phyloP scores from a whole-genome alignment of 2,888 invertebrate species.

The Pristionchus entomophagus region DNA sequence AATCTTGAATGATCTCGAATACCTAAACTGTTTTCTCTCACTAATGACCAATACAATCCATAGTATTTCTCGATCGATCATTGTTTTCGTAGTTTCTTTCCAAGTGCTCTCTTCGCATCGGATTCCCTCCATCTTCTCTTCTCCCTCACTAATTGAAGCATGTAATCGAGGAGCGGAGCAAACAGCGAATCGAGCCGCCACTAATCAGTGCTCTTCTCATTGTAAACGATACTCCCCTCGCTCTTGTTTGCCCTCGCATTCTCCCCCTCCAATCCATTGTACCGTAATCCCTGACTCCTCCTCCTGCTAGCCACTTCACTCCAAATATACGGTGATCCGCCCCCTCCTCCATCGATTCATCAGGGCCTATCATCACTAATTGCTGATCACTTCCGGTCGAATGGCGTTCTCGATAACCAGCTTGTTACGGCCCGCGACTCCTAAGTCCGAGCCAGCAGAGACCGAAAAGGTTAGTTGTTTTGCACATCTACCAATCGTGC shows the following conservation, averaged over 20 bases:
- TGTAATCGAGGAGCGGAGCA: constrained; percentile 32
- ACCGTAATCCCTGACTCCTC: constrained; percentile 32
- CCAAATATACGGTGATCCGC: constrained; percentile 10
- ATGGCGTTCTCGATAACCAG: constrained; percentile 46
- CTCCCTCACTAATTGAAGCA: constrained; percentile 40
- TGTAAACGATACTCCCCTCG: constrained; percentile 39
- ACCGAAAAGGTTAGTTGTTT: neutral
- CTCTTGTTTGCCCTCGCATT: neutral
- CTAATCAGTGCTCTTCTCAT: constrained; percentile 47
- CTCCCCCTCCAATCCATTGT: constrained; percentile 11
- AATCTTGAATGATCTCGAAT: neutral
- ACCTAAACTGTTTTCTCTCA: too few relatives aligned
- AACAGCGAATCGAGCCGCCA: constrained; percentile 16
- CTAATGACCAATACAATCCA: too few relatives aligned
- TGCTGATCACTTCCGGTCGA: neutral
- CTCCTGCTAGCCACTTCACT: constrained; percentile 21
- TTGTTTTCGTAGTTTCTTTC: neutral
- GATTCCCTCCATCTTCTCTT: constrained; percentile 4
- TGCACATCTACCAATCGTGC: too few relatives aligned
- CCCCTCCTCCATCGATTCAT: neutral
- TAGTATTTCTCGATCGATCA: neutral
- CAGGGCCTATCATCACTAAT: neutral
- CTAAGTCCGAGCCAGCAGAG: neutral
- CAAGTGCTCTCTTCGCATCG: constrained; percentile 18
- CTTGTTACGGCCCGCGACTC: neutral